phyloP scores from a whole-genome alignment of 1,140 invertebrate genomes.

The Papilio helenus region DNA sequence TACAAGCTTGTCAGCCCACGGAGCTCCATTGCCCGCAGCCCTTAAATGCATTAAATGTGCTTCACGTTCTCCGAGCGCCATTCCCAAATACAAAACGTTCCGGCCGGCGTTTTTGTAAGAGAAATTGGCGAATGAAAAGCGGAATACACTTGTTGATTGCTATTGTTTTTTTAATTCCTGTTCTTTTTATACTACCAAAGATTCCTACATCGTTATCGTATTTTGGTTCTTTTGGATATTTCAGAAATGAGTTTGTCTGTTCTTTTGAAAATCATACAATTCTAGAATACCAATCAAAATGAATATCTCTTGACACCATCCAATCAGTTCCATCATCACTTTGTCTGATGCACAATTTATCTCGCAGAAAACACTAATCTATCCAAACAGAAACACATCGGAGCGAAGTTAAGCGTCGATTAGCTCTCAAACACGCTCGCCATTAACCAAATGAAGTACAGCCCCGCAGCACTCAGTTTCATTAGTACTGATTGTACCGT shows the following conservation, averaged over 20 bases:
- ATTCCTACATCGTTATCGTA: too few relatives aligned
- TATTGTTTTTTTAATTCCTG: neutral
- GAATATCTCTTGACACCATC: neutral
- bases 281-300: neutral
- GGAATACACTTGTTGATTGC: conserved; percentile 3
- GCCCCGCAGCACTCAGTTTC: conserved; percentile 18
- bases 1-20: conserved; percentile 14
- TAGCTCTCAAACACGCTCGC: conserved; percentile 21
- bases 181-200: neutral
- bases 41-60: conserved; percentile 20
- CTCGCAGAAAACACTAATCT: conserved; percentile 2
- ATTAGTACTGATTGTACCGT: conserved; percentile 27
- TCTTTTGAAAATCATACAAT: too few relatives aligned
- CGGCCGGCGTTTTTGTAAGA: neutral
- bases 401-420: conserved; percentile 19
- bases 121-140: neutral
- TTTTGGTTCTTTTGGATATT: too few relatives aligned
- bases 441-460: conserved; percentile 23
- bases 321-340: neutral
- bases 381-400: conserved; percentile 10
- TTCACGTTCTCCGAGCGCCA: neutral
- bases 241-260: too few relatives aligned
- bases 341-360: neutral
- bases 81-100: neutral
- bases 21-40: conserved; percentile 5